Conservation (phyloP, 1,140 invertebrate species). For the Belonocnema kinseyi region DNA sequence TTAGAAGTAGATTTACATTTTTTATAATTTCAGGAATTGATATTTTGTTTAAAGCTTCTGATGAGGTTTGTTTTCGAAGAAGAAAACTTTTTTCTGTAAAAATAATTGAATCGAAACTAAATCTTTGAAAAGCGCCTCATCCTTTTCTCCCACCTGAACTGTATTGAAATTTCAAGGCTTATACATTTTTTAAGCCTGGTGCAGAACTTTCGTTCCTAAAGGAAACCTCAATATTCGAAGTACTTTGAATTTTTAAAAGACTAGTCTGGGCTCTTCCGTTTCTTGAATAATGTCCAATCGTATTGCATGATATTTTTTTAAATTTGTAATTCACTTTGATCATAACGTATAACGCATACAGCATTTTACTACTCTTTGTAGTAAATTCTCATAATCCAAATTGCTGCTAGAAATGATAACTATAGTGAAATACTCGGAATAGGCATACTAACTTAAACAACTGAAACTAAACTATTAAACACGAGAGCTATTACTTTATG, state of each 20-base stretch:
- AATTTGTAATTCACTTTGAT: too few relatives aligned
- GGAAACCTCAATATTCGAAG: not conserved
- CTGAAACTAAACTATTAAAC: not conserved
- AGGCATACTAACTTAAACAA: not conserved
- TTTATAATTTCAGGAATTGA: too few relatives aligned
- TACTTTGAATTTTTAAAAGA: not conserved
- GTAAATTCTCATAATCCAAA: not conserved
- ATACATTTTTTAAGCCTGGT: not conserved
- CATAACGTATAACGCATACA: not conserved
- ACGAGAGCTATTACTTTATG: too few relatives aligned
- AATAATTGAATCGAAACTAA: too few relatives aligned
- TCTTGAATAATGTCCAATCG: not conserved
- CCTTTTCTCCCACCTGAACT: not conserved
- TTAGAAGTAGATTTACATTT: too few relatives aligned
- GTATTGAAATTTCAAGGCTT: not conserved
- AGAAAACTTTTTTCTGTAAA: too few relatives aligned
- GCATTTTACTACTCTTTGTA: not conserved
- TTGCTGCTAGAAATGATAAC: conserved; percentile 5
- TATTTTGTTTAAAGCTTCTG: too few relatives aligned
- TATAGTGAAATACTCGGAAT: not conserved
- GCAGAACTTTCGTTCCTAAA: not conserved
- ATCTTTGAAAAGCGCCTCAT: too few relatives aligned
- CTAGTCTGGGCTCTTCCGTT: not conserved
- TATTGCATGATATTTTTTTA: not conserved
- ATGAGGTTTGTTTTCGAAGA: too few relatives aligned